Evolutionary conservation across 2,888 invertebrate species (phyloP).

Genomic region (Macrophya annulata): DNA sequence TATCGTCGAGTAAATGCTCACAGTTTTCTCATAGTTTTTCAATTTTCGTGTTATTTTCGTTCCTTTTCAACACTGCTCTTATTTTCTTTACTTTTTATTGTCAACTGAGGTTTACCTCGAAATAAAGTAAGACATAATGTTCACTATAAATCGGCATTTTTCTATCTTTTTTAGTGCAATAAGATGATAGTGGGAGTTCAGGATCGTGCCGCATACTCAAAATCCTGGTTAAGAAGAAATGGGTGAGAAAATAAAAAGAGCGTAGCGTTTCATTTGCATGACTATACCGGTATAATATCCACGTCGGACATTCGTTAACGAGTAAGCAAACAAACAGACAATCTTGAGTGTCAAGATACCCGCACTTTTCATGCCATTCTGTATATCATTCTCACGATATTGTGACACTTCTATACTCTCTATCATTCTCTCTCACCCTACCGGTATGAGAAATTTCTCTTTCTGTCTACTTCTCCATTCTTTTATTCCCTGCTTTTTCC

Average conservation of each 20-base stretch:
- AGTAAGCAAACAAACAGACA: conserved; percentile 57
- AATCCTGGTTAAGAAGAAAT: neutral
- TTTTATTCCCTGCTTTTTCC: neutral
- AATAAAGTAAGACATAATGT: neutral
- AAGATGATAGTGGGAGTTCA: neutral
- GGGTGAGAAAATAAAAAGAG: conserved; percentile 22
- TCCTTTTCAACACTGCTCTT: neutral
- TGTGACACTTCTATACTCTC: conserved; percentile 47
- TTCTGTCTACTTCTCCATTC: neutral
- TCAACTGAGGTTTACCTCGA: neutral
- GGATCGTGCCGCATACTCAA: neutral
- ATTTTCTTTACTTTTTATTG: neutral
- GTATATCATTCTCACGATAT: conserved; percentile 52
- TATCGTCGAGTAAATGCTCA: conserved; percentile 58
- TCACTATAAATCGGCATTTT: neutral
- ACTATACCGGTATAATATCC: conserved; percentile 56
- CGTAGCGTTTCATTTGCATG: conserved; percentile 49
- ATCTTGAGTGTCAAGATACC: conserved; percentile 50
- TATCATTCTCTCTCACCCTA: neutral
- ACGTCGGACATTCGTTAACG: conserved; percentile 55
- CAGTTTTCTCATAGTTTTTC: conserved; percentile 18
- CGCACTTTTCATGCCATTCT: conserved; percentile 49
- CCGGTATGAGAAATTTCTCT: neutral
- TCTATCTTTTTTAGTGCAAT: neutral
- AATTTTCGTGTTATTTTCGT: neutral